Evolutionary conservation across 2,797 vertebrate genomes (phyloP).

Genomic region (Crenichthys baileyi): DNA sequence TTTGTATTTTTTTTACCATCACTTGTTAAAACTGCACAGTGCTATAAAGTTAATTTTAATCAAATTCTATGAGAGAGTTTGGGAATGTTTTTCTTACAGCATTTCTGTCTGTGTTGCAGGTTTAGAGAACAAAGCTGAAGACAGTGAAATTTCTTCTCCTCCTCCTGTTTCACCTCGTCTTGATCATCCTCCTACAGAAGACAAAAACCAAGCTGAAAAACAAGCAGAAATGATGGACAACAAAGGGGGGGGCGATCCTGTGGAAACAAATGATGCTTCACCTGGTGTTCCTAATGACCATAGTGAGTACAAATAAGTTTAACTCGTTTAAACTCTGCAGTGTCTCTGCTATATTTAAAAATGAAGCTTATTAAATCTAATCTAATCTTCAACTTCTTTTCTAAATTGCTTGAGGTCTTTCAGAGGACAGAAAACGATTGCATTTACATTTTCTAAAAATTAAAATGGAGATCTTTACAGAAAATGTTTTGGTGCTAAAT

Average conservation of each 20-base stretch:
- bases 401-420: no score
- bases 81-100: not conserved
- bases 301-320: not conserved
- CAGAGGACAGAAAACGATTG: no score
- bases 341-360: not conserved
- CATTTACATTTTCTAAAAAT: no score
- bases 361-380: not conserved
- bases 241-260: not conserved
- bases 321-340: not conserved
- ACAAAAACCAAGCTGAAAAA: not conserved
- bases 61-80: no score
- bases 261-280: not conserved
- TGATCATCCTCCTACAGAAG: not conserved
- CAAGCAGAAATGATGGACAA: not conserved
- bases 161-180: not conserved
- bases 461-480: no score
- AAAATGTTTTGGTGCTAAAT: no score
- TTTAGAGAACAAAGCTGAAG: not conserved
- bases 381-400: not conserved
- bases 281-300: not conserved
- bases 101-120: not conserved
- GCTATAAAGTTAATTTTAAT: no score
- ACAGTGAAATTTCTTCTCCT: not conserved
- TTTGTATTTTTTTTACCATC: not conserved
- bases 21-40: no score